Base-by-base conservation (phyloP, 53 echinoderm and acorn worm species). In the Pentamera pediparva region DNA sequence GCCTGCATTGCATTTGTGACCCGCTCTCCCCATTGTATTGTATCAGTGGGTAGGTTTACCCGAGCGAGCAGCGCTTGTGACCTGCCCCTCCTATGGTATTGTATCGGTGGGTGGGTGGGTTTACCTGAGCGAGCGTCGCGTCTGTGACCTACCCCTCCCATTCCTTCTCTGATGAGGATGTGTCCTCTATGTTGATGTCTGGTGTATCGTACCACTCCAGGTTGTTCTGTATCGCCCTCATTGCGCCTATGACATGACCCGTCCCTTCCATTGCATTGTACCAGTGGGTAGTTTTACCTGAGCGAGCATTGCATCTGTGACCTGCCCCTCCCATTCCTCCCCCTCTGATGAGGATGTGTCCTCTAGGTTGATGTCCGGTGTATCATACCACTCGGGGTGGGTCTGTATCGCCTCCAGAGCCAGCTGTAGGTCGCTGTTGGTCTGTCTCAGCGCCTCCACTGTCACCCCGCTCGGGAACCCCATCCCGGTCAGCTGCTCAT, bases 221-320 rank as follows among this genome's bases (percentile, higher is more conserved):
- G 24, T 85, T 72, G 22, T 86, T 85, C 52, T 91, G 87, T 36
- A 96, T 85, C 35, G 81, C 82, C 47, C 86, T 61, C 36, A 96
- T 31, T 35, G 96, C 82, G n/a, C n/a, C n/a, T n/a, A n/a, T n/a
- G n/a, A n/a, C n/a, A n/a, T n/a, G n/a, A n/a, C n/a, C n/a, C n/a
- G n/a, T n/a, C n/a, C n/a, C n/a, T n/a, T n/a, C n/a, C n/a, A n/a
- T n/a, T n/a, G n/a, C n/a, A n/a, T n/a, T n/a, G n/a, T n/a, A n/a
- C n/a, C n/a, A n/a, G n/a, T n/a, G n/a, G n/a, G n/a, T n/a, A n/a
- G n/a, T n/a, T n/a, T n/a, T n/a, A 86, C 90, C 86, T 59, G 73
- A n/a, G 88, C 88, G 17, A 96, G 62, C 88, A 96, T 90, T 34
- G 83, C 75, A 77, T 91, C 88, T 56, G 96, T 96, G 11, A 91